Conservation (phyloP, 2,888 invertebrate species). For the Clivina fossor region DNA sequence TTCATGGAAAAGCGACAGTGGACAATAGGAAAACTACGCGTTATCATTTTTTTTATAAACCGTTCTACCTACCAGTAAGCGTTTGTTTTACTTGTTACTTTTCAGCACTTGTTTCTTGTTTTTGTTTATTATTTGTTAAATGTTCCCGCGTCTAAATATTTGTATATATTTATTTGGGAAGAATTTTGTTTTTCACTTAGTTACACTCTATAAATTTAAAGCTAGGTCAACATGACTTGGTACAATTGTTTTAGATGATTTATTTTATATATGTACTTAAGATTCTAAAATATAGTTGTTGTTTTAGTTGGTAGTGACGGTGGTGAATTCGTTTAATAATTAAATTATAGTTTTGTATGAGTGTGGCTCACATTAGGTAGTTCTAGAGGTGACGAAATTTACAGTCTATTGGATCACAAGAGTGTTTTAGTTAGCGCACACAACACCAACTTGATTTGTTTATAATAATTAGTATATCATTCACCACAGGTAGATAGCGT, state of each 20-base stretch:
- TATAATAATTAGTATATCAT: too few relatives aligned
- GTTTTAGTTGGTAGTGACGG: conserved; percentile 2
- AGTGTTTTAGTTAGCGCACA: too few relatives aligned
- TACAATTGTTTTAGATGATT: conserved; percentile 18
- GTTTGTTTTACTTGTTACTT: too few relatives aligned
- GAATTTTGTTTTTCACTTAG: conserved; percentile 21
- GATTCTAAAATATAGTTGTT: neutral
- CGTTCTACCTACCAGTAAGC: conserved; percentile 22
- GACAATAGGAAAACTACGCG: conserved; percentile 25
- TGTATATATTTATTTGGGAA: conserved; percentile 20
- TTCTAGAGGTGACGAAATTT: too few relatives aligned
- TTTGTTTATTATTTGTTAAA: conserved; percentile 9
- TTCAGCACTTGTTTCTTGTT: conserved; percentile 9
- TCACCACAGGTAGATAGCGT: too few relatives aligned
- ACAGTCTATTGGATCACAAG: too few relatives aligned
- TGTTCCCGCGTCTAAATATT: conserved; percentile 6
- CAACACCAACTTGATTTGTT: too few relatives aligned
- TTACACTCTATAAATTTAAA: conserved; percentile 28
- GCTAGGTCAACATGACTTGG: conserved; percentile 31
- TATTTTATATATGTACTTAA: neutral
- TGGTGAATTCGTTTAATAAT: neutral
- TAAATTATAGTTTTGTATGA: neutral
- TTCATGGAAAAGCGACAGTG: conserved; percentile 28
- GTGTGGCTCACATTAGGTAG: too few relatives aligned
- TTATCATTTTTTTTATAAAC: conserved; percentile 21